Percentiles rank a stretch among this genome's conserved stretches.
phyloP scores from a whole-genome alignment of 1,140 invertebrate genomes.

The Brachionus rubens region DNA sequence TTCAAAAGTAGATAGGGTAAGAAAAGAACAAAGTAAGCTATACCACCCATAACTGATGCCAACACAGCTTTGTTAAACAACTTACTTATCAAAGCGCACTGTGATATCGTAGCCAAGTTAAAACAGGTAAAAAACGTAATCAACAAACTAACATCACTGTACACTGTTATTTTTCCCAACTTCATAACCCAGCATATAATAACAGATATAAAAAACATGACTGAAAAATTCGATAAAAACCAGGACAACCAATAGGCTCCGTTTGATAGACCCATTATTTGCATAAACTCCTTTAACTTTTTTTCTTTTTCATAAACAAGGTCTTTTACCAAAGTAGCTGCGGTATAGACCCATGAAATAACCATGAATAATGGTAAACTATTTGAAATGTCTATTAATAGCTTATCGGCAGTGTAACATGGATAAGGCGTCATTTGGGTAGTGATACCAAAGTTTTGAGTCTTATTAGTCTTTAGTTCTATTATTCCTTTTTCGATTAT shows the following conservation, averaged over 20 bases:
- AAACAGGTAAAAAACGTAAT: conserved; percentile 52
- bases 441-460: conserved; percentile 8
- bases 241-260: conserved; percentile 66
- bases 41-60: conserved; percentile 68
- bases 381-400: conserved; percentile 66
- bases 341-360: conserved; percentile 68
- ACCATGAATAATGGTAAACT: conserved; percentile 72
- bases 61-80: conserved; percentile 69
- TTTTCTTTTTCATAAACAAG: conserved; percentile 70
- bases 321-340: conserved; percentile 72
- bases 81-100: conserved; percentile 64
- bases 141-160: conserved; percentile 8
- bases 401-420: conserved; percentile 53
- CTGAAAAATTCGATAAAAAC: conserved; percentile 65
- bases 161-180: not conserved
- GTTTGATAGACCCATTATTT: conserved; percentile 66
- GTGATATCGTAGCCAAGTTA: conserved; percentile 63
- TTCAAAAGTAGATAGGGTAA: conserved; percentile 68
- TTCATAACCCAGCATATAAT: conserved; percentile 54
- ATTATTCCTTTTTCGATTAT: conserved; percentile 69
- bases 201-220: conserved; percentile 63
- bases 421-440: conserved; percentile 23
- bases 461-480: conserved; percentile 52
- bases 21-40: conserved; percentile 72
- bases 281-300: conserved; percentile 65